Evolutionary conservation across 2,797 vertebrate genomes (phyloP).

Genomic region (Ctenopoma kingsleyae): DNA sequence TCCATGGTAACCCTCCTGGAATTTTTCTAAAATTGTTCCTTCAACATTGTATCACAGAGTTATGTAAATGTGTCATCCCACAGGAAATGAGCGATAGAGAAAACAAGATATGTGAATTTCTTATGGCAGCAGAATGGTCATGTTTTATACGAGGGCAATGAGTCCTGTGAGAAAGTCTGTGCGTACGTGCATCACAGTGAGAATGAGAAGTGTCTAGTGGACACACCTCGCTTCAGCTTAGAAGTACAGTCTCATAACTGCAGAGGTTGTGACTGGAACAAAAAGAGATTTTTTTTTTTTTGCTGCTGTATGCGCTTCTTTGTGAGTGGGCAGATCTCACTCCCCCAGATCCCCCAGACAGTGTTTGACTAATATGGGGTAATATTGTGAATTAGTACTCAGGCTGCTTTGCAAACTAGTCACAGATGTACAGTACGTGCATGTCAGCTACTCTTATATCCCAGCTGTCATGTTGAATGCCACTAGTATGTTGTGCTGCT

Average conservation of each 20-base stretch:
- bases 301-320: slow-evolving; percentile 10
- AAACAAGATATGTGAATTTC: slow-evolving; percentile 8
- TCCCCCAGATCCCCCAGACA: too few relatives aligned
- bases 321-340: slow-evolving; percentile 33
- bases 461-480: slow-evolving; percentile 20
- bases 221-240: slow-evolving; percentile 1
- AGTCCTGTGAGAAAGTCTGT: slow-evolving; percentile 27
- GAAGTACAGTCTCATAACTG: slow-evolving; percentile 18
- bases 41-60: background rate
- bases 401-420: slow-evolving; percentile 45
- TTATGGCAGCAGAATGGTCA: slow-evolving; percentile 2
- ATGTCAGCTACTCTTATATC: slow-evolving; percentile 23
- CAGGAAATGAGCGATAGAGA: slow-evolving; percentile 45
- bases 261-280: background rate
- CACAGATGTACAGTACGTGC: slow-evolving; percentile 16
- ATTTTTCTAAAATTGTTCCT: slow-evolving; percentile 25
- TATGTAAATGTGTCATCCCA: slow-evolving; percentile 24
- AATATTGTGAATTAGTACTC: slow-evolving; percentile 20
- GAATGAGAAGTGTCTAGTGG: slow-evolving; percentile 10
- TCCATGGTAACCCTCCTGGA: background rate
- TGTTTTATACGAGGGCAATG: slow-evolving; percentile 9
- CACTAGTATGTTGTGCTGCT: slow-evolving; percentile 9
- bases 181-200: background rate
- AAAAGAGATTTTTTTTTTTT: slow-evolving; percentile 1
- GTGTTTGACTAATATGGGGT: slow-evolving; percentile 21